phyloP scores from a whole-genome alignment of 2,113 vertebrate species.

The Piaya cayana region DNA sequence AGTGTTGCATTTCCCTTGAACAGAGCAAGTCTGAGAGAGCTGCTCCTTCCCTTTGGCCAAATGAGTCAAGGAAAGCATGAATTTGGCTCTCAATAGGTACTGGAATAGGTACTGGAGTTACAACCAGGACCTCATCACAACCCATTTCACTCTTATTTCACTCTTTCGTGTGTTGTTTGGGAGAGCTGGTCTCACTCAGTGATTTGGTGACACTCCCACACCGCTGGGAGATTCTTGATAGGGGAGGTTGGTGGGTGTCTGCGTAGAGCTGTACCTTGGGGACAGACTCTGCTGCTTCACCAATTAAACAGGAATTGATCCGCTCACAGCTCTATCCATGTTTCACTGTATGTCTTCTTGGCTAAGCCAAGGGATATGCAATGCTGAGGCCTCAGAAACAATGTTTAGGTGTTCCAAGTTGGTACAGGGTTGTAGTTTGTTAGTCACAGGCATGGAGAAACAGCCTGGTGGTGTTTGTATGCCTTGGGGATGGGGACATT shows the following conservation, averaged over 20 bases:
- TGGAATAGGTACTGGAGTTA: not conserved
- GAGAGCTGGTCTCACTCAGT: not conserved
- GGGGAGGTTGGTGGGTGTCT: not conserved
- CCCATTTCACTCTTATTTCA: no score
- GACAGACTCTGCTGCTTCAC: not conserved
- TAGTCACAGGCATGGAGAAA: not conserved
- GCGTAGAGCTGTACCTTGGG: not conserved
- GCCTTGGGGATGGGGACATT: fast-evolving
- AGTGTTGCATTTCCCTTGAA: fast-evolving
- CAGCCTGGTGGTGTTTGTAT: not conserved
- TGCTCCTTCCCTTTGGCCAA: not conserved
- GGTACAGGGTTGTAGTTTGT: not conserved
- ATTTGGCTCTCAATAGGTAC: not conserved
- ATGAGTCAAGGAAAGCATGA: not conserved
- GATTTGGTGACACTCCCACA: not conserved
- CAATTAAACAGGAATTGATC: not conserved
- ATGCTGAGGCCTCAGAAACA: not conserved
- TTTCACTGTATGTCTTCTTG: not conserved
- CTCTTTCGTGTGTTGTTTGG: not conserved
- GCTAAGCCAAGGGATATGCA: not conserved
- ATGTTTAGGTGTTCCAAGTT: not conserved
- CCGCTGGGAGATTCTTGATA: not conserved
- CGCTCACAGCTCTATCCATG: fast-evolving
- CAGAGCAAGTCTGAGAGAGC: not conserved
- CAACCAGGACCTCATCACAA: fast-evolving